Base-by-base conservation (phyloP, 2,888 invertebrate species). In the Ctena decussata region DNA sequence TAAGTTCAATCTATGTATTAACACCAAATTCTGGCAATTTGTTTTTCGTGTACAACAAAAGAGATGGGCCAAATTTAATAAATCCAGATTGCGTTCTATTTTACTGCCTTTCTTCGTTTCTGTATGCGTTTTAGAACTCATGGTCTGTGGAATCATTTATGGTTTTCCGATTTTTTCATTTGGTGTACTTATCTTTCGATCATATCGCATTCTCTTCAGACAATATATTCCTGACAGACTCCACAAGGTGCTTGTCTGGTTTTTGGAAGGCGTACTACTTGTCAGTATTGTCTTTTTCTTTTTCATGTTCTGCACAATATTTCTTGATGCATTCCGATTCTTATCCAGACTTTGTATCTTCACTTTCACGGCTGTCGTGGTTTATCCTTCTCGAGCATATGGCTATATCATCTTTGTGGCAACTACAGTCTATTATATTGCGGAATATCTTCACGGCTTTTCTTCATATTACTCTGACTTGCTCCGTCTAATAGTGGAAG, bases 21-120 rank as follows among this genome's bases (percentile, higher is more conserved):
- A 65, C 35, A 35, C 1, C 0, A 65, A 35, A 32, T 65, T 65
- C 21, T 65, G 65, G 65, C 32, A 65, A 30, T 30, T 35, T 35
- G 65, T 65, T 1, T 11, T 65, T 35, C 21, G 18, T 35, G 35
- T 32, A 1, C 65, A 65, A 65, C 12, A 21, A 1, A 35, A 35
- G 3, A 65, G 35, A 24, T 32, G 65, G 8, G 35, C 8, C 8
- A 24, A 2, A 24, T 21, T 27, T 27, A 24, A 6, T 80, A 82
- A 1, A 65, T 82, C 21, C 86, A 86, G 41, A 12, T 86, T 15
- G 1, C 60, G 12, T 0, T 86, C 1, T 87, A 83, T 77, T 21
- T 84, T 53, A 5, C 77, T 18, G 90, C 89, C 57, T 12, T 86
- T 15, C 0, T 80, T 0, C 32, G 81, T 35, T 1, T 8, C 35